These are phyloP conservation scores for Holacanthus passer DNA, from an alignment of 2,113 vertebrate species.

Conservation along the genomic window DNA sequence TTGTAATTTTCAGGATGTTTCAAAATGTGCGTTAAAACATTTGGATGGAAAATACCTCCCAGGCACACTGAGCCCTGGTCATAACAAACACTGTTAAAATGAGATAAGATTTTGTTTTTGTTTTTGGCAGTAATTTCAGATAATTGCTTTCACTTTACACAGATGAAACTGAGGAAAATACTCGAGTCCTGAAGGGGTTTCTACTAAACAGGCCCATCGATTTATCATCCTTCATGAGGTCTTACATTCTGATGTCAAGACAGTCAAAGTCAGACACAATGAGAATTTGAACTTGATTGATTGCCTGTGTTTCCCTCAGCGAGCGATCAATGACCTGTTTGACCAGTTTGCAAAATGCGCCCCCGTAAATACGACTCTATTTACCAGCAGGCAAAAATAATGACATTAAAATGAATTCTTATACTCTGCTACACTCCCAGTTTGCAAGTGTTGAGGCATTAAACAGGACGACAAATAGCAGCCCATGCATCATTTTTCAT, in stretches of 20 bases:
- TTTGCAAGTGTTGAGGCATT: conserved; percentile 25
- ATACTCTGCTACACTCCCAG: not conserved
- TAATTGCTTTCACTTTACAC: conserved; percentile 10
- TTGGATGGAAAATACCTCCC: not conserved
- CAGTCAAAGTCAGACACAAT: conserved; percentile 3
- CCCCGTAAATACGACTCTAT: not conserved
- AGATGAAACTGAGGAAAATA: not conserved
- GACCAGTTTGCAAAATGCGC: conserved; percentile 6
- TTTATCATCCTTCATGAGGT: not conserved
- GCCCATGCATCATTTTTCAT: not conserved
- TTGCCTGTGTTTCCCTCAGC: not conserved
- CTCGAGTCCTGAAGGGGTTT: not conserved
- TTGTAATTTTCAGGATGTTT: not conserved
- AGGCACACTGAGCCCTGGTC: not conserved
- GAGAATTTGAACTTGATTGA: conserved; percentile 30
- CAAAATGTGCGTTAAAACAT: not conserved
- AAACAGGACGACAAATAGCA: conserved; percentile 31
- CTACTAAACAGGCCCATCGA: not conserved
- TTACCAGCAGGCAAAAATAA: conserved; percentile 13
- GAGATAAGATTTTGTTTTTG: conserved; percentile 40
- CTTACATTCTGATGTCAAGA: not conserved
- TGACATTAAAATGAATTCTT: conserved; percentile 1
- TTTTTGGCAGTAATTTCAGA: conserved; percentile 1
- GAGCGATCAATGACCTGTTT: conserved; percentile 17
- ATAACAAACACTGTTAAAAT: too few relatives aligned